phyloP scores from a whole-genome alignment of 2,797 vertebrate genomes.

The Diplodus sargus region DNA sequence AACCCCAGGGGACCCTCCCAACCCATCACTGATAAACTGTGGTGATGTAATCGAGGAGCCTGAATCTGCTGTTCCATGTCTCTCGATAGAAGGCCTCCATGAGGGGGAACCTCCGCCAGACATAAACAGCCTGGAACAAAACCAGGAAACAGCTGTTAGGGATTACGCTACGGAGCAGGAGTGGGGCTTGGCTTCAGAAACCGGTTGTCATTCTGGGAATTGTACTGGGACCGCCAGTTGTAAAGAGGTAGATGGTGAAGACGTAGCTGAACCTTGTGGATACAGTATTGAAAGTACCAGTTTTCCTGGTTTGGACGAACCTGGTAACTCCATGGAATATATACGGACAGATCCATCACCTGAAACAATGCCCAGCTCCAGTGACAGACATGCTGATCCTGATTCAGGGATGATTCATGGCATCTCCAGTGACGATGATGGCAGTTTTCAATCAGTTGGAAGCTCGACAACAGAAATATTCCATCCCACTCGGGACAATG shows the following conservation, averaged over 20 bases:
- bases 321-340: constrained; percentile 7
- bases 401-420: constrained; percentile 27
- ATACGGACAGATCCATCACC: not conserved
- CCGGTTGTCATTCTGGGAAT: constrained; percentile 61
- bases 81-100: constrained; percentile 72
- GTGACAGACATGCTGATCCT: constrained; percentile 1
- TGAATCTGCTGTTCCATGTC: constrained; percentile 62
- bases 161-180: constrained; percentile 70
- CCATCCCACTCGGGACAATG: constrained; percentile 54
- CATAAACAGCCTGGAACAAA: constrained; percentile 80
- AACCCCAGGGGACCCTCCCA: constrained; percentile 40
- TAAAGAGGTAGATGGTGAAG: constrained; percentile 39
- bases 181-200: constrained; percentile 52
- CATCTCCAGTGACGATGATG: constrained; percentile 73
- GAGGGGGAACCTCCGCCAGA: constrained; percentile 77
- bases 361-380: constrained; percentile 24
- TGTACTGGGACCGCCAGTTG: constrained; percentile 36
- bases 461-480: constrained; percentile 76
- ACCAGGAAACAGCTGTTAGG: constrained; percentile 84
- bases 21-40: constrained; percentile 46
- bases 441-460: constrained; percentile 70
- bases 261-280: constrained; percentile 25
- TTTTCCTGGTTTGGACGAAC: constrained; percentile 31
- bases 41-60: constrained; percentile 67
- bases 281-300: constrained; percentile 3